These are phyloP conservation scores for Yponomeuta cagnagella DNA, from an alignment of 2,888 invertebrate species.

Conservation along the genomic window DNA sequence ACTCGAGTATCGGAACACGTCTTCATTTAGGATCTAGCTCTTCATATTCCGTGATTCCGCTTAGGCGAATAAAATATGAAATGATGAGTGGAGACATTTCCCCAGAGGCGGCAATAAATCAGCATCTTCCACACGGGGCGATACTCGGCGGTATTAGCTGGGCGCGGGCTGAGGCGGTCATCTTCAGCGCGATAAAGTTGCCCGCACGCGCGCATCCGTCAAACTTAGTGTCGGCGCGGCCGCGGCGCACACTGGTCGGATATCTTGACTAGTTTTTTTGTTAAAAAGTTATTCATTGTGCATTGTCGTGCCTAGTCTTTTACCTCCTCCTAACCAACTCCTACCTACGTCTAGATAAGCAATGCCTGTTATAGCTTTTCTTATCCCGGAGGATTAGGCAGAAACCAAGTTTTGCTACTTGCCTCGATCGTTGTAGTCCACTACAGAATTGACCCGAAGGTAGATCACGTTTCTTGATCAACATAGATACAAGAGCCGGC, in stretches of 20 bases:
- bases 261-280: background rate
- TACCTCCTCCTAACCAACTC: too few species aligned
- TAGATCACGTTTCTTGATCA: too few species aligned
- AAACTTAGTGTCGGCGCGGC: conserved; percentile 20
- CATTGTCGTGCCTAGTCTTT: too few species aligned
- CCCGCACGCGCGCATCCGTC: conserved; percentile 17
- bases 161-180: conserved; percentile 15
- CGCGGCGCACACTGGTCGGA: conserved; percentile 10
- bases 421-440: too few species aligned
- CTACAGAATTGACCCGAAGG: too few species aligned
- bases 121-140: conserved; percentile 1
- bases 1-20: too few species aligned
- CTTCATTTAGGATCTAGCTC: background rate
- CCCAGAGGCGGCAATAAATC: background rate
- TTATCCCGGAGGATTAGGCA: too few species aligned
- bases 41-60: background rate
- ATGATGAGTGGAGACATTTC: background rate
- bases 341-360: too few species aligned
- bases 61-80: background rate
- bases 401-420: too few species aligned
- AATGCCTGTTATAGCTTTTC: too few species aligned
- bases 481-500: too few species aligned
- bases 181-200: conserved; percentile 20
- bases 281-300: background rate
- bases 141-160: conserved; percentile 2